Evolutionary conservation across 2,888 invertebrate species (phyloP).

Genomic region (Limnephilus auricula): DNA sequence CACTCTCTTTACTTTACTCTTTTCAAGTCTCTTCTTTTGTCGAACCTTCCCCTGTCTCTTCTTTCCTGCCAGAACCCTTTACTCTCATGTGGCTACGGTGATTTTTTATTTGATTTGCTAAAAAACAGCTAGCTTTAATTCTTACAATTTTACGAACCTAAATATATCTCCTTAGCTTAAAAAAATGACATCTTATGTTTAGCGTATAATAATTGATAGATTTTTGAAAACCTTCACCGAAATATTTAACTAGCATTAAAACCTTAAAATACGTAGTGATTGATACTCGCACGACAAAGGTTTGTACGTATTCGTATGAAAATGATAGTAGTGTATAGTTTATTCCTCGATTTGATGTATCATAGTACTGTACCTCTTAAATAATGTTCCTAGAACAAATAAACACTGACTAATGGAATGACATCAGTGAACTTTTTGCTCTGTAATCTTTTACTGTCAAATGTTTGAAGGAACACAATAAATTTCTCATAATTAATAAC

Average conservation of each 20-base stretch:
- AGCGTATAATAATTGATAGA: too few species aligned
- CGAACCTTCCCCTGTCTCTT: neutral
- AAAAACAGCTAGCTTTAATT: neutral
- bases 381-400: constrained; percentile 58
- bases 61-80: neutral
- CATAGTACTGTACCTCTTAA: constrained; percentile 33
- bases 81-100: neutral
- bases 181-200: neutral
- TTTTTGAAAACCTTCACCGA: neutral
- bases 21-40: neutral
- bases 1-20: neutral
- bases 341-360: constrained; percentile 25
- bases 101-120: neutral
- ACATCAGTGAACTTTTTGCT: constrained; percentile 57
- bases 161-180: neutral
- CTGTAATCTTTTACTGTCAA: constrained; percentile 59
- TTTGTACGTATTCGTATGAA: neutral
- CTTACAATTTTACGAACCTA: neutral
- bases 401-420: constrained; percentile 55
- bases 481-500: constrained; percentile 58
- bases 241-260: neutral
- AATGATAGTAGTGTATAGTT: neutral
- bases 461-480: constrained; percentile 54
- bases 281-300: neutral
- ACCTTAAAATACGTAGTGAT: neutral